Percentiles rank a stretch among this genome's conserved stretches.
Conservation (phyloP, 2,888 invertebrate species). For the Sinohyriopsis cumingii region DNA sequence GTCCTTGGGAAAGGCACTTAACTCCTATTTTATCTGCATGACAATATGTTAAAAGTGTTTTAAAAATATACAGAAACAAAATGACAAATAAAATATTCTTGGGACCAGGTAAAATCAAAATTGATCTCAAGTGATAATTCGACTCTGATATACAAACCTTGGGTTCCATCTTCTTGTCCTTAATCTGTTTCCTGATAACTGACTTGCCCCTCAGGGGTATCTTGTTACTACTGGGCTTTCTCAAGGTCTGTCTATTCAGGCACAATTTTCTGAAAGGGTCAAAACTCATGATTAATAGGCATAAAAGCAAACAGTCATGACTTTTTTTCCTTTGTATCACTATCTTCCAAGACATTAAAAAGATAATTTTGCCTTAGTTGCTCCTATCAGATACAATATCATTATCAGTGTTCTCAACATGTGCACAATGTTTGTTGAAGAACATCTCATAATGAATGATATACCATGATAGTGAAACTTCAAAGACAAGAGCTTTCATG, state of each 20-base stretch:
- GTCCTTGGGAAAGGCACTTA: too few relatives aligned
- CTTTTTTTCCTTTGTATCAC: neutral
- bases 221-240: slow-evolving; percentile 69
- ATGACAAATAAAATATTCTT: too few relatives aligned
- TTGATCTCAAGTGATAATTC: too few relatives aligned
- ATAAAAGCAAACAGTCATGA: neutral
- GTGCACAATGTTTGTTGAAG: too few relatives aligned
- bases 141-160: slow-evolving; percentile 28
- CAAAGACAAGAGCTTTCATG: too few relatives aligned
- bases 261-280: slow-evolving; percentile 52
- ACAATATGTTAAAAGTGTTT: too few relatives aligned
- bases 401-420: neutral
- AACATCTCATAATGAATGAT: too few relatives aligned
- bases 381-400: neutral
- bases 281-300: slow-evolving; percentile 1
- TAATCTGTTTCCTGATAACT: slow-evolving; percentile 48
- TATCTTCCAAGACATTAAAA: neutral
- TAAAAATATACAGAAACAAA: too few relatives aligned
- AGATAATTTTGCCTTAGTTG: neutral
- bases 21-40: too few relatives aligned
- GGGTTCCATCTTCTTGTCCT: slow-evolving; percentile 49
- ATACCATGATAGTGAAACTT: too few relatives aligned
- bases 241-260: slow-evolving; percentile 63
- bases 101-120: too few relatives aligned
- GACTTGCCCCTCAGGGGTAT: slow-evolving; percentile 64